phyloP scores from a whole-genome alignment of 2,888 invertebrate genomes.

The Cryptocheilus praepositus region DNA sequence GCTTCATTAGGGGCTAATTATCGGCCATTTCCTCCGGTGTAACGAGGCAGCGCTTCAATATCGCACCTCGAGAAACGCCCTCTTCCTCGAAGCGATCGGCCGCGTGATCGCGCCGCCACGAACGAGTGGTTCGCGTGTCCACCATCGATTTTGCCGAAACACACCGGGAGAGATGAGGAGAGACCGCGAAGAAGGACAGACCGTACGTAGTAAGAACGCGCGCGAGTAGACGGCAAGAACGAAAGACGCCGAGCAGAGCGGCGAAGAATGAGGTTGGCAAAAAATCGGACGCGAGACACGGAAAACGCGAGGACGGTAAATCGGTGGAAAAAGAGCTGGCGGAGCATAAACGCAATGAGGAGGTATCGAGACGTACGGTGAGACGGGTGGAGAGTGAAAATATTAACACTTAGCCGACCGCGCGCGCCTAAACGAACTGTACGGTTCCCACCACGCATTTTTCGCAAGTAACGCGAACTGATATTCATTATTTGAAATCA shows the following conservation, averaged over 20 bases:
- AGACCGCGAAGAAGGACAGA: too few relatives aligned
- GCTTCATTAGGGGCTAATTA: slow-evolving; percentile 31
- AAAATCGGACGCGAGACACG: background rate
- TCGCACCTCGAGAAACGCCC: slow-evolving; percentile 36
- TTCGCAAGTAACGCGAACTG: too few relatives aligned
- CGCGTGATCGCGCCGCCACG: slow-evolving; percentile 31
- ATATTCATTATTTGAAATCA: too few relatives aligned
- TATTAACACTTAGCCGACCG: too few relatives aligned
- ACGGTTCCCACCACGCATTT: too few relatives aligned
- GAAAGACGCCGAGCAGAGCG: slow-evolving; percentile 1
- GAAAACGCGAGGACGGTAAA: slow-evolving; percentile 15
- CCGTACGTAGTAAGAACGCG: too few relatives aligned
- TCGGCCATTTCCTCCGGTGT: slow-evolving; percentile 20
- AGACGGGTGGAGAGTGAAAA: slow-evolving; percentile 8
- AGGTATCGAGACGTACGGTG: too few relatives aligned
- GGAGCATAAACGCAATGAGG: slow-evolving; percentile 15
- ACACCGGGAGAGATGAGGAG: background rate
- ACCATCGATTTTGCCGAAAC: slow-evolving; percentile 41
- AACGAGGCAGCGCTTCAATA: slow-evolving; percentile 30
- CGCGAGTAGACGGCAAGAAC: background rate
- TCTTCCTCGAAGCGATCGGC: slow-evolving; percentile 41
- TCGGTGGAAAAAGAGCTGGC: slow-evolving; percentile 1
- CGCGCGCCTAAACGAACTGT: too few relatives aligned
- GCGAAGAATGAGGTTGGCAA: too few relatives aligned
- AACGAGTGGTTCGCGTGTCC: slow-evolving; percentile 59